A percentile compares a stretch with the other conserved stretches of the same genome.
Conservation (phyloP, 2,113 vertebrate species). For the Tetrax tetrax region DNA sequence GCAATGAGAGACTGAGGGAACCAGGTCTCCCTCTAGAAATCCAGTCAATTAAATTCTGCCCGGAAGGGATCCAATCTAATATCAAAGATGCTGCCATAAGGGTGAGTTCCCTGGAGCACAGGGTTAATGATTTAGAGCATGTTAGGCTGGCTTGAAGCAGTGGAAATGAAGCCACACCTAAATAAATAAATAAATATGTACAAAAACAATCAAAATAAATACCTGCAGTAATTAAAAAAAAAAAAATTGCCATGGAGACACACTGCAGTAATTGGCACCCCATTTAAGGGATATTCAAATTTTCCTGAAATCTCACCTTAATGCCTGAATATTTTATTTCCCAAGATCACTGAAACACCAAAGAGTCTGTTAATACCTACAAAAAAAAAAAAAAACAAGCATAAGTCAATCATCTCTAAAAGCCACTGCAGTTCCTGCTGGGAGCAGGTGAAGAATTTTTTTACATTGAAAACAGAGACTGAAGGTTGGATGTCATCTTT, state of each 20-base stretch:
- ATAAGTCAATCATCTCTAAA: neutral
- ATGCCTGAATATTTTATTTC: neutral
- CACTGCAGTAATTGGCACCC: neutral
- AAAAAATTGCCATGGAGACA: neutral
- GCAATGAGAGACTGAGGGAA: conserved; percentile 30
- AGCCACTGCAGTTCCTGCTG: neutral
- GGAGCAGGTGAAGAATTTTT: neutral
- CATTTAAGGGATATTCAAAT: neutral
- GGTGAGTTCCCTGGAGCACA: conserved; percentile 71
- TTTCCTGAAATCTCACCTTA: neutral
- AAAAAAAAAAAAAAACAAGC: neutral
- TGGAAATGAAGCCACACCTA: conserved; percentile 26
- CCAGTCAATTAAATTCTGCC: conserved; percentile 80
- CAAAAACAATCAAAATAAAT: conserved; percentile 49
- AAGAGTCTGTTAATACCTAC: neutral
- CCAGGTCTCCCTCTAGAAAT: conserved; percentile 50
- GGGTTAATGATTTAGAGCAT: conserved; percentile 77
- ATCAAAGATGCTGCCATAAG: conserved; percentile 75
- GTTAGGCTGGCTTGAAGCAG: conserved; percentile 65
- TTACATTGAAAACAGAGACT: neutral
- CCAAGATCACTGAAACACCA: neutral
- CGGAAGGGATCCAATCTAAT: conserved; percentile 74
- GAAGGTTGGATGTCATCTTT: neutral
- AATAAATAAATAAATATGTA: neutral
- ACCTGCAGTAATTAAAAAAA: neutral